phyloP scores from a whole-genome alignment of 1,140 invertebrate genomes.

The Pogonomyrmex californicus region DNA sequence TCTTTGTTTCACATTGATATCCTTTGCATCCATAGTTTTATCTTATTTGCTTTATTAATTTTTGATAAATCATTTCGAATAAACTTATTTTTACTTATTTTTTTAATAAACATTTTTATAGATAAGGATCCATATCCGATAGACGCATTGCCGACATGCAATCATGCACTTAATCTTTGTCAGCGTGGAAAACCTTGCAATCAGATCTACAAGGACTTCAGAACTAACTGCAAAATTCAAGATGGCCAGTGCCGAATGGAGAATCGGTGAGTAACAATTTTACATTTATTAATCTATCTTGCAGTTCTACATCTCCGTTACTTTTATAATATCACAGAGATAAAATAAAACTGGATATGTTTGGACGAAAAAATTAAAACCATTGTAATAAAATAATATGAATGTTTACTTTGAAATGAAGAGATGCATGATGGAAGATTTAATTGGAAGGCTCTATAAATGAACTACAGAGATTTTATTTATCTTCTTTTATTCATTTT shows the following conservation, averaged over 20 bases:
- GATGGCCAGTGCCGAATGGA: conserved; percentile 95
- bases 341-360: neutral
- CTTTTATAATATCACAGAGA: neutral
- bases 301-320: neutral
- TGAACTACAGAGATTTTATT: neutral
- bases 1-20: too few relatives aligned
- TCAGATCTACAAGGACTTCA: conserved; percentile 94
- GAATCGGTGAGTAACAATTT: conserved; percentile 90
- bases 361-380: conserved; percentile 4
- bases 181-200: conserved; percentile 92
- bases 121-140: conserved; percentile 95
- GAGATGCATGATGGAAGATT: conserved; percentile 5
- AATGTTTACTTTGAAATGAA: conserved; percentile 19
- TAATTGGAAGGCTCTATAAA: conserved; percentile 21
- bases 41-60: neutral
- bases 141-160: conserved; percentile 95
- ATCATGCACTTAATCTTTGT: conserved; percentile 94
- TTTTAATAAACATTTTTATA: conserved; percentile 84
- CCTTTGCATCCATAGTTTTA: neutral
- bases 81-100: conserved; percentile 13
- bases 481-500: conserved; percentile 31
- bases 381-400: conserved; percentile 29
- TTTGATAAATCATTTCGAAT: neutral
- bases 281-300: conserved; percentile 12
- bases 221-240: conserved; percentile 93